Evolutionary conservation across 2,797 vertebrate genomes (phyloP).

Genomic region (Mormyrops boulengeri): DNA sequence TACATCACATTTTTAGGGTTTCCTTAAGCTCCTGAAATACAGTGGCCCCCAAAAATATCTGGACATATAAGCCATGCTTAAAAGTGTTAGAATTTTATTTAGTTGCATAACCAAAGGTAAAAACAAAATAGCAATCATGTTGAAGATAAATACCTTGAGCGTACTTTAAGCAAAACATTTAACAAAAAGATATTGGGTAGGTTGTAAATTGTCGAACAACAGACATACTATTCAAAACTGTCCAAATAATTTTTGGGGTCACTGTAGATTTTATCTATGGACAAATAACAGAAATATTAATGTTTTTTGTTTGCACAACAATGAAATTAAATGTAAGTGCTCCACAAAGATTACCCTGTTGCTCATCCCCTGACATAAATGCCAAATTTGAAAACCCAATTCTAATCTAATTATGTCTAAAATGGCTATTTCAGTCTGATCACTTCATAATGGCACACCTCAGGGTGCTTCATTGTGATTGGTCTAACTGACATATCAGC

Average conservation of each 20-base stretch:
- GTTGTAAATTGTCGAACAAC: not conserved
- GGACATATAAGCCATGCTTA: not conserved
- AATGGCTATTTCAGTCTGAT: not conserved
- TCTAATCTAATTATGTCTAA: conserved; percentile 6
- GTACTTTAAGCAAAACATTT: not conserved
- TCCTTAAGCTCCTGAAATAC: not conserved
- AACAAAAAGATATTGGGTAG: not conserved
- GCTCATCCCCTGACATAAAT: not conserved
- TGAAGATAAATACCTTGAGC: not conserved
- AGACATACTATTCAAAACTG: not conserved
- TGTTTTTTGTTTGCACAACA: not conserved
- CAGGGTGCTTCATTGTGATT: not conserved
- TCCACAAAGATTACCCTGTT: not conserved
- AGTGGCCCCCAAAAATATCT: not conserved
- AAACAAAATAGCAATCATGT: not conserved
- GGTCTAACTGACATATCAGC: not conserved
- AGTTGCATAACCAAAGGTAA: not conserved
- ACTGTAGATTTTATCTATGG: not conserved
- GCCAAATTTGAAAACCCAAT: not conserved
- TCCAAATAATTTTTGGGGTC: not conserved
- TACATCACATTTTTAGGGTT: not conserved
- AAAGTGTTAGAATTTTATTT: not conserved
- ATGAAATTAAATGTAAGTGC: not conserved
- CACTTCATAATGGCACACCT: not conserved
- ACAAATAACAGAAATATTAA: not conserved